phyloP scores from a whole-genome alignment of 2,113 vertebrate genomes.

The Chionodraco myersi region DNA sequence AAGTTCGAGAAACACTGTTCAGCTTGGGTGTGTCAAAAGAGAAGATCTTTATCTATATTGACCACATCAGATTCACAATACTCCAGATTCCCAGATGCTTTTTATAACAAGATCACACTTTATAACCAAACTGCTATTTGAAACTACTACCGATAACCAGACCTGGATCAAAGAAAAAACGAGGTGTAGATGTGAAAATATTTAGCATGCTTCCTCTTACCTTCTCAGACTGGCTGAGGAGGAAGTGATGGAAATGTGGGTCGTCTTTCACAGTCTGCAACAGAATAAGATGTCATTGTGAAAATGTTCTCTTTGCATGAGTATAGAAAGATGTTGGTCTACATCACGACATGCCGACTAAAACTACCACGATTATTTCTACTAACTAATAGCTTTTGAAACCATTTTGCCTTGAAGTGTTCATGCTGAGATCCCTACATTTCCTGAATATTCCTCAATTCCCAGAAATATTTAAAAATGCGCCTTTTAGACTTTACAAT shows the following conservation, averaged over 20 bases:
- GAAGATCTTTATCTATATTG: no score
- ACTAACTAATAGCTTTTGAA: background rate
- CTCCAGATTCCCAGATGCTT: no score
- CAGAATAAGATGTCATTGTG: constrained; percentile 73
- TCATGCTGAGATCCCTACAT: background rate
- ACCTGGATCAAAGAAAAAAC: background rate
- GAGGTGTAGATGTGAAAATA: background rate
- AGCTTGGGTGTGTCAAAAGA: no score
- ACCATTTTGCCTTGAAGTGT: no score
- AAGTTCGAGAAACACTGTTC: no score
- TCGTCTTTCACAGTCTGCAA: constrained; percentile 96
- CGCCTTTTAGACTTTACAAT: background rate
- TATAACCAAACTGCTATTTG: no score
- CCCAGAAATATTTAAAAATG: background rate
- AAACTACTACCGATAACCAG: no score
- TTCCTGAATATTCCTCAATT: background rate
- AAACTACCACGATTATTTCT: no score
- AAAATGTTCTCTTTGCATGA: constrained; percentile 45
- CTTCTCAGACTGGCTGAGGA: constrained; percentile 98
- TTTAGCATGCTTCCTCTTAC: constrained; percentile 79
- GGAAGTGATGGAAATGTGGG: constrained; percentile 98
- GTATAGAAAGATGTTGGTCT: background rate
- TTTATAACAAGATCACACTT: no score
- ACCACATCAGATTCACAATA: no score
- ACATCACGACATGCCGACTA: background rate